Evolutionary conservation across 2,113 vertebrate genomes (phyloP), one percentile per base, ranked within the genome.

Genomic region (Calidris pygmaea): DNA sequence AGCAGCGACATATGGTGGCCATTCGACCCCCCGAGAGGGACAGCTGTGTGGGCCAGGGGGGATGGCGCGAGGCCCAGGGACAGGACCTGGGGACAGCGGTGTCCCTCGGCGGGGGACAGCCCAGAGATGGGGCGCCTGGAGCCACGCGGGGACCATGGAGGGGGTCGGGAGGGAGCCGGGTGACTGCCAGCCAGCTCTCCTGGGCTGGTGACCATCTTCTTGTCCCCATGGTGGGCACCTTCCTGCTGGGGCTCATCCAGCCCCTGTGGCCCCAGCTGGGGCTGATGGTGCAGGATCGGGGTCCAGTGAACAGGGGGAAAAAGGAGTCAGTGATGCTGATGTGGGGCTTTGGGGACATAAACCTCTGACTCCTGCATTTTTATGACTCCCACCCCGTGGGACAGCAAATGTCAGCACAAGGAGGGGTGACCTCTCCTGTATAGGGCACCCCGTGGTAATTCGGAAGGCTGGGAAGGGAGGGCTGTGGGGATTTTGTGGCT

Each of bases 11-110:
- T 56, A 75, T 95, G 93, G 86, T 4, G 50, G 66, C 86, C 74
- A 77, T 72, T 77, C 13, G 59, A 85, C 89, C 77, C 93, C 53
- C 50, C 0, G 0, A n/a, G 72, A 86, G 56, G 85, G 87, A 91
- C 97, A 97, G 96, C 95, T 97, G 96, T n/a, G 73, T 41, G 26
- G 52, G 39, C 41, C 66, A 29, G 85, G 56, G 74, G 72, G 72
- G 59, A 41, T 72, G 74, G 66, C 1, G 0, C 39, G 34, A 67
- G 41, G 94, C 65, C 80, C 3, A 0, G 21, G n/a, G 52, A 86
- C 0, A 6, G 66, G 95, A 73, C 70, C 79, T 34, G 41, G 86
- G 81, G 92, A 84, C 78, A 90, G 32, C 62, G 18, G 41, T 4
- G 45, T 67, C 68, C 66, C 85, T 82, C 0, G 0, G 52, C 52